Evolutionary conservation across 2,888 invertebrate genomes (phyloP), one percentile per base, ranked within the genome.

Genomic region (Leptinotarsa juncta): DNA sequence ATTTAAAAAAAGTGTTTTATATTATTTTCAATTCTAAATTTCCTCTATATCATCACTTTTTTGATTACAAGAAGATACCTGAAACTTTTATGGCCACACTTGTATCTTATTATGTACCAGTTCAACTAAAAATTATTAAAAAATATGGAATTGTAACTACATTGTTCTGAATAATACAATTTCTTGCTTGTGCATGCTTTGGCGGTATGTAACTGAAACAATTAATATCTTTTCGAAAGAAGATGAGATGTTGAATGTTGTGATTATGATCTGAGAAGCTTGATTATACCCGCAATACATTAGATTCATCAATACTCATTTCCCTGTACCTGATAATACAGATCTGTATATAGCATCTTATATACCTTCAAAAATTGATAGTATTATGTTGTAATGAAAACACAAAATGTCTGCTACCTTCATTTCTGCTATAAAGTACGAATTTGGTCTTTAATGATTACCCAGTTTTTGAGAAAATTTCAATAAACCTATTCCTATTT

Each of bases 321-420:
- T 73, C 12, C 65, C 32, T 68, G 42, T 67, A 67, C 67, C 65
- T 66, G 51, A 65, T 16, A 65, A 65, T 73, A 69, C 65, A 69
- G 69, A 69, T 73, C 18, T 26, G 73, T 65, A 65, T 14, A 67
- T 53, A 42, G n/a, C 62, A 65, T 65, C 23, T 70, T 50, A 70
- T 65, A 70, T 70, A 32, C 72, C 60, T 67, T 72, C 51, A 48
- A 67, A n/a, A 7, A 50, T 18, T 55, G 42, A 50, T n/a, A 67
- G 3, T 18, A 32, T 57, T 67, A 53, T 20, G 26, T 23, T 60
- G 23, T 72, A 20, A 51, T 66, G 48, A 67, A 20, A 49, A 20
- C 32, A 71, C 26, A 55, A 71, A 67, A 57, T 50, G 26, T 23
- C 32, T 26, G 53, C 12, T 53, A 18, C 14, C 10, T n/a, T 53